Percentiles rank a stretch among this genome's conserved stretches.
Conservation (phyloP, 2,888 invertebrate species). For the Dasypolia templi region DNA sequence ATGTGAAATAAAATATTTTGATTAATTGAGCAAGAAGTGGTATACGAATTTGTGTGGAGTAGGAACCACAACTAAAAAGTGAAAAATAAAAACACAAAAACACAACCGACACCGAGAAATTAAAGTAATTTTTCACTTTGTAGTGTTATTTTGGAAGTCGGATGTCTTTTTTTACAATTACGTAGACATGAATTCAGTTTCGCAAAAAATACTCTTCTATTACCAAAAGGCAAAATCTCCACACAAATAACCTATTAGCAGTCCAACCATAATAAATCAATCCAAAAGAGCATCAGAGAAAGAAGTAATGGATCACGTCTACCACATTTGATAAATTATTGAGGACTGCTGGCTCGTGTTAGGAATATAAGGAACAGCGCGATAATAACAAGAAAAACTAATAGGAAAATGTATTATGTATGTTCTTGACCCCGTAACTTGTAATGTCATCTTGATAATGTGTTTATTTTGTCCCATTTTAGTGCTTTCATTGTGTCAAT, state of each 20-base stretch:
- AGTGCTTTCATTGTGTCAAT: neutral
- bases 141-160: no score
- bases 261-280: constrained; percentile 54
- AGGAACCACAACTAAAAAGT: no score
- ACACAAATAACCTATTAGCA: constrained; percentile 22
- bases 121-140: no score
- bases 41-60: no score
- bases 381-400: constrained; percentile 42
- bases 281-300: constrained; percentile 33
- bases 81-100: no score
- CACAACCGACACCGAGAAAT: no score
- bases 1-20: no score
- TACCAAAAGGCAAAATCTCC: neutral
- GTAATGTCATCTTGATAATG: constrained; percentile 20
- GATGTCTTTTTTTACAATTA: no score
- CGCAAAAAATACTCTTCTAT: neutral
- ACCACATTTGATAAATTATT: constrained; percentile 61
- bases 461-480: constrained; percentile 4
- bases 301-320: constrained; percentile 57
- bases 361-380: constrained; percentile 42
- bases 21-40: no score
- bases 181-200: neutral
- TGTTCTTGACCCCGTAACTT: constrained; percentile 23
- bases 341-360: constrained; percentile 36
- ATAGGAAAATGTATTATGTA: constrained; percentile 27